Evolutionary conservation across 1,140 invertebrate species (phyloP), one percentile per base, ranked within the genome.

Genomic region (Bombus superbus): DNA sequence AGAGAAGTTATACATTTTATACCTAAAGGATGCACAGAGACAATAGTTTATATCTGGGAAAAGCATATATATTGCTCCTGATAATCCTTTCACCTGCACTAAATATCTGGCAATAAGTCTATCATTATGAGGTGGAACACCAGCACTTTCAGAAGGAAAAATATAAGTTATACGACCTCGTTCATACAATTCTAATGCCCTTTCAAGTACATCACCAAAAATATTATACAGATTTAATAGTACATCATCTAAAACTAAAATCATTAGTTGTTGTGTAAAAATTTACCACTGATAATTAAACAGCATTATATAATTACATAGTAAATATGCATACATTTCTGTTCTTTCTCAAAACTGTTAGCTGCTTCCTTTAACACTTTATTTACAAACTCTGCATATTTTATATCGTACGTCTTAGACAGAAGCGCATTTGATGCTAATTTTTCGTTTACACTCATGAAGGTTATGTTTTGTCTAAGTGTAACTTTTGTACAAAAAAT

Each of bases 21-120:
- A 95, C 95, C 93, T 94, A 85, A 94, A 97, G 35, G 96, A 95
- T 73, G 87, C 90, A 92, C 97, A 97, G 3, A 95, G 94, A 89
- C 97, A 97, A 91, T 95, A 97, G 92, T 97, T 97, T 32, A 97
- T 92, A 73, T 95, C 92, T 2, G 96, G 96, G 88, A 97, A 96
- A 25, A 97, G 88, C 66, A 95, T 96, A 87, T 97, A 97, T 75
- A 94, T 94, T 44, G 94, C 93, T 81, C 95, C 95, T n/a, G 96
- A 95, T 40, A 95, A 94, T n/a, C 96, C 96, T 78, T 95, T 95
- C 4, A 97, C 93, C 95, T 97, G 96, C 77, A 96, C 94, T 62
- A 97, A 93, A 86, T 88, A 94, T 69, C 89, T 87, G 69, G 81
- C 42, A 11, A 84, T 79, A 72, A 82, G 74, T 91, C 59, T 81